Evolutionary conservation across 2,888 invertebrate species (phyloP).

Genomic region (Malthinus seriepunctatus): DNA sequence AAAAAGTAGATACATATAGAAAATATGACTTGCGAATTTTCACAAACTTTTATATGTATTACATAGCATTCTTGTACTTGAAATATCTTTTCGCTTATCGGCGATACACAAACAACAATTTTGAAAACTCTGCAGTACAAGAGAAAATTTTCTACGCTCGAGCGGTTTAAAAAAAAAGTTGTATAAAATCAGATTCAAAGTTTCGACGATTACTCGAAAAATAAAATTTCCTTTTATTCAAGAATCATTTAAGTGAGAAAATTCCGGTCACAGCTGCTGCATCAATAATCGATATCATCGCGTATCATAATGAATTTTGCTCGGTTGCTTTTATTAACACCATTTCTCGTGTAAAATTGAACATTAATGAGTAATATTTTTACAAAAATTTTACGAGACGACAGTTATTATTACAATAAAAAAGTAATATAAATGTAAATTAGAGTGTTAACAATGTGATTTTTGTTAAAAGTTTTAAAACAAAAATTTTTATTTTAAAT

Average conservation of each 20-base stretch:
- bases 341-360: constrained; percentile 17
- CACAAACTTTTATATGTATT: too few species aligned
- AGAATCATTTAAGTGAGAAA: constrained; percentile 41
- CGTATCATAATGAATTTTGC: constrained; percentile 41
- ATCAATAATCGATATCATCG: constrained; percentile 45
- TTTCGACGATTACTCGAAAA: constrained; percentile 45
- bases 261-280: constrained; percentile 48
- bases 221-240: constrained; percentile 43
- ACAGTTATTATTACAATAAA: constrained; percentile 16
- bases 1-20: too few species aligned
- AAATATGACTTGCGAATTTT: too few species aligned
- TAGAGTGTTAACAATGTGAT: background rate
- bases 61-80: too few species aligned
- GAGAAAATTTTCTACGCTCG: too few species aligned
- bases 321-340: constrained; percentile 23
- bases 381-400: constrained; percentile 11
- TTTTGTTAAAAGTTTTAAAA: background rate
- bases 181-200: constrained; percentile 46
- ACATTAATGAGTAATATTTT: constrained; percentile 24
- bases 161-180: background rate
- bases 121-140: too few species aligned
- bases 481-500: background rate
- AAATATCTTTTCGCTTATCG: too few species aligned
- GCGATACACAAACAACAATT: too few species aligned
- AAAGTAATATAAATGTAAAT: constrained; percentile 22